Evolutionary conservation across 2,888 invertebrate species (phyloP), one percentile per base, ranked within the genome.

Genomic region (Parapristionchus giblindavisi): DNA sequence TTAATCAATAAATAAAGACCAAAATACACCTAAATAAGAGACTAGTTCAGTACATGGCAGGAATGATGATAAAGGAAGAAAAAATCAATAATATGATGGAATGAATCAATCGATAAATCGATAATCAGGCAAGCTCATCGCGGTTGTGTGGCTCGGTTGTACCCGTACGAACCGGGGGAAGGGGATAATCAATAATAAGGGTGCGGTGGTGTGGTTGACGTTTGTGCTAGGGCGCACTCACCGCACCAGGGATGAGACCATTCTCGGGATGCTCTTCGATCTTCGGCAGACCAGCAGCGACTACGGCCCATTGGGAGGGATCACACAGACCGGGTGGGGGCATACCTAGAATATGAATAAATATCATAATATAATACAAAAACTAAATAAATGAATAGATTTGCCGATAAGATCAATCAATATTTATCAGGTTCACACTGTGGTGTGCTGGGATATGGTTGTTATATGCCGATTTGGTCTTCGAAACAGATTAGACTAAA

Each of bases 291-390:
- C 68, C 68, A 14, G 48, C 48, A 29, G 21, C 17, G 8, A 68
- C 36, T n/a, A 34, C 51, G n/a, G 68, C 68, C 68, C 68, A 68
- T 0, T 68, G 68, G 27, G 52, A 48, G 24, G 68, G 68, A 21
- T 68, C 68, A n/a, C 27, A 24, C 0, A 68, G 52, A 11, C 14
- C 14, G 0, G 51, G 51, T 1, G 68, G 52, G 6, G 65, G n/a
- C 65, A 68, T 68, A 24, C 68, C 68, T 68, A 24, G 3, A 52
- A 68, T 0, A 24, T 8, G 29, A 32, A n/a, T 43, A 43, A 40
- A n/a, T n/a, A n/a, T n/a, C n/a, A n/a, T n/a, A n/a, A n/a, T n/a
- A n/a, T n/a, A n/a, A n/a, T n/a, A n/a, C n/a, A n/a, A n/a, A n/a
- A n/a, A n/a, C n/a, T n/a, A n/a, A n/a, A n/a, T n/a, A n/a, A n/a